Evolutionary conservation across 2,113 vertebrate species (phyloP), one percentile per base, ranked within the genome.

Genomic region (Periophthalmus modestus): DNA sequence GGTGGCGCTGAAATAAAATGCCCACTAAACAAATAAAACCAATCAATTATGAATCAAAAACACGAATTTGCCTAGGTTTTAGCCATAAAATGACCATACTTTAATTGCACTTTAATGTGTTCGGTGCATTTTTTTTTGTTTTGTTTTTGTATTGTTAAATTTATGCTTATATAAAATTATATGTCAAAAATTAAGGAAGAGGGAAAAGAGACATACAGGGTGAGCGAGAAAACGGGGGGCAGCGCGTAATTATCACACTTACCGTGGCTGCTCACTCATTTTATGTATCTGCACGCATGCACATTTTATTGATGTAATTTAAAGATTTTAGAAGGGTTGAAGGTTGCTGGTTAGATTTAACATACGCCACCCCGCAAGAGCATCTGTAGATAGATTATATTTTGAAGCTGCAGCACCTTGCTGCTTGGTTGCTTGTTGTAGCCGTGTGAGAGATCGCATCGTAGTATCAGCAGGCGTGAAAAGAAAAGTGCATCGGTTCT

Each of bases 401-500:
- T 43, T 19, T 18, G 75, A 48, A 71, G 36, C 61, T 43, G 63
- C 66, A 47, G 33, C 69, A 73, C 34, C 57, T 67, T 1, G 59
- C 21, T 34, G 34, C 34, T 65, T 28, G 28, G 28, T 28, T 62
- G 24, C 28, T 62, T 65, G 59, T n/a, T 58, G 81, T 28, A 18
- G 73, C 84, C 39, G 39, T 43, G 39, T 43, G 39, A 43, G 39
- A 43, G 39, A 43, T 43, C 39, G 39, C 39, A 43, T 43, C 39
- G 28, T 28, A 28, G 28, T 3, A 28, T 7, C 18, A 55, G 19
- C 52, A 87, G 89, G 91, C 87, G 93, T 80, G 90, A 14, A 90
- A 89, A 74, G 79, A 79, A 78, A 63, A 88, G 88, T 84, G 87
- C 89, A 82, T 86, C 87, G 83, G 86, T 58, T 58, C 19, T 58